These are phyloP conservation scores for Trimorus sp. DNA, from an alignment of 2,888 invertebrate genomes.

Conservation along the genomic window DNA sequence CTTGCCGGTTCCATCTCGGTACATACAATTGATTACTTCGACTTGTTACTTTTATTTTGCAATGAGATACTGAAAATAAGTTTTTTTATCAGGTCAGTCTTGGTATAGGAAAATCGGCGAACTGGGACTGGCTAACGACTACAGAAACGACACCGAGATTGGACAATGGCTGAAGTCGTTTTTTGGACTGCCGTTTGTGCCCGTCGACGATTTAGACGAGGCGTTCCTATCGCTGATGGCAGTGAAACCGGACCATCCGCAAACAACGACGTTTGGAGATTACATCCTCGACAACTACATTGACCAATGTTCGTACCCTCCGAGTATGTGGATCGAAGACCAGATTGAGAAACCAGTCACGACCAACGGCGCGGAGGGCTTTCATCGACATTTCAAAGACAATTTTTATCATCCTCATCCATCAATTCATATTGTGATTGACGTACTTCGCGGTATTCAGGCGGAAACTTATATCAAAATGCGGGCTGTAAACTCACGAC, in stretches of 20 bases:
- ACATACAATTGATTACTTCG: constrained; percentile 1
- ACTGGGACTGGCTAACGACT: background rate
- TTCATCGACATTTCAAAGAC: constrained; percentile 15
- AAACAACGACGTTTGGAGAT: background rate
- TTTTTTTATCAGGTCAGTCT: constrained; percentile 16
- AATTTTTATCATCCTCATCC: constrained; percentile 17
- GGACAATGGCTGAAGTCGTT: constrained; percentile 10
- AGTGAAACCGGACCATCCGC: constrained; percentile 3
- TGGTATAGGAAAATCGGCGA: constrained; percentile 4
- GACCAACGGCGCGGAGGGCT: constrained; percentile 17
- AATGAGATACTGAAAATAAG: constrained; percentile 4
- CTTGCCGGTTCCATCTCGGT: constrained; percentile 10
- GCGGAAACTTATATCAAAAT: constrained; percentile 7
- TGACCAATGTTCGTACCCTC: constrained; percentile 3
- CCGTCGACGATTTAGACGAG: constrained; percentile 1
- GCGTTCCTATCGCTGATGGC: background rate
- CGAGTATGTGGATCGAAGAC: constrained; percentile 1
- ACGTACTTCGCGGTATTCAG: too few relatives aligned
- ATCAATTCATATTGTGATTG: too few relatives aligned
- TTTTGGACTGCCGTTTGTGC: constrained; percentile 17
- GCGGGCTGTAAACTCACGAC: background rate
- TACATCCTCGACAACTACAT: constrained; percentile 9
- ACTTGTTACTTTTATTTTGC: too few relatives aligned
- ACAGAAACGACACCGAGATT: constrained; percentile 10
- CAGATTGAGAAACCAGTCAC: background rate